Evolutionary conservation across 1,140 invertebrate species (phyloP).

Genomic region (Drosophila jambulina): DNA sequence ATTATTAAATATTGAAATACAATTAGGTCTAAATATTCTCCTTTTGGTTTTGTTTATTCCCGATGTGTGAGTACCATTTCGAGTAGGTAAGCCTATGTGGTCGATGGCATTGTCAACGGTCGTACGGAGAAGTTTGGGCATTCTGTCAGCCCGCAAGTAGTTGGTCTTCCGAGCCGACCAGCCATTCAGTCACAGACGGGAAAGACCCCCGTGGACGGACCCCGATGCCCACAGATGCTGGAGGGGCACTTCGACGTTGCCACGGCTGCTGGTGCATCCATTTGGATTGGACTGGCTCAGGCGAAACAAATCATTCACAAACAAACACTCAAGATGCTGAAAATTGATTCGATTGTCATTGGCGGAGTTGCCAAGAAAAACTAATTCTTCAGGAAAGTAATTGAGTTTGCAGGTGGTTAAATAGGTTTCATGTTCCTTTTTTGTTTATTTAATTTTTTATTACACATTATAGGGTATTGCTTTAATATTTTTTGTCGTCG

Average conservation of each 20-base stretch:
- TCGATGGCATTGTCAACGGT: conserved; percentile 46
- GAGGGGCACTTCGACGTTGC: conserved; percentile 11
- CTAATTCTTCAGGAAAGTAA: background rate
- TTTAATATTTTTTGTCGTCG: too few relatives aligned
- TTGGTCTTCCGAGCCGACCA: conserved; percentile 40
- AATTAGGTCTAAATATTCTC: background rate
- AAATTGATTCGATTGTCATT: conserved; percentile 36
- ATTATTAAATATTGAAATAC: background rate
- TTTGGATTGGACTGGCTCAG: conserved; percentile 15
- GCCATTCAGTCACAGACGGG: conserved; percentile 35
- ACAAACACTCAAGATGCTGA: conserved; percentile 15
- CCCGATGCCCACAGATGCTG: conserved; percentile 29
- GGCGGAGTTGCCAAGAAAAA: conserved; percentile 1
- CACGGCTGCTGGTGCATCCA: conserved; percentile 16
- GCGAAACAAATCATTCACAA: conserved; percentile 59
- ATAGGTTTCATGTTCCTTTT: background rate
- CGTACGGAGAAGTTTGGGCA: conserved; percentile 61
- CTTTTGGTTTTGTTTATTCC: background rate
- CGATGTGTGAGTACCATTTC: background rate
- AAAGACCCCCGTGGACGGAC: conserved; percentile 48
- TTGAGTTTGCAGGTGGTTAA: background rate
- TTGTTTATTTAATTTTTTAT: background rate
- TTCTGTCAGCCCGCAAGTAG: conserved; percentile 59
- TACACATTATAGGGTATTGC: too few relatives aligned
- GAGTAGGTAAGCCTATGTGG: conserved; percentile 22